Conservation (phyloP, 2,888 invertebrate species). For the Leuctra nigra region DNA sequence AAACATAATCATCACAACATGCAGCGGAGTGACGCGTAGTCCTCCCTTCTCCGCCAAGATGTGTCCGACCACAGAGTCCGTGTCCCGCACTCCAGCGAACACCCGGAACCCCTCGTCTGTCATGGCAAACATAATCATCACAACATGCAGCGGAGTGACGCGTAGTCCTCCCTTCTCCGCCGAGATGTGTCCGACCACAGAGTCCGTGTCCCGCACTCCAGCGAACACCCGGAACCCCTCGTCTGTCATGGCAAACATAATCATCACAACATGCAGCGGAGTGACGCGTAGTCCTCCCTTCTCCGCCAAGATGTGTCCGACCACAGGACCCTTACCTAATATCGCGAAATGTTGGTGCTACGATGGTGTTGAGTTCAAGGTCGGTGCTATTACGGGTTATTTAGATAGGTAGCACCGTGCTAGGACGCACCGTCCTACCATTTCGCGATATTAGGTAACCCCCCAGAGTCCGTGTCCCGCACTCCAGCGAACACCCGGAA, state of each 20-base stretch:
- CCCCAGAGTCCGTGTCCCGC: constrained; percentile 23
- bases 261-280: too few species aligned
- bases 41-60: constrained; percentile 36
- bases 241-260: constrained; percentile 37
- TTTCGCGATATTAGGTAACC: too few species aligned
- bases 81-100: constrained; percentile 57
- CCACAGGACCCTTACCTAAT: constrained; percentile 7
- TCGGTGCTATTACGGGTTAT: too few species aligned
- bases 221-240: constrained; percentile 74
- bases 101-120: constrained; percentile 65
- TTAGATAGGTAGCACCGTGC: too few species aligned
- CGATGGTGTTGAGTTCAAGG: too few species aligned
- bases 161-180: constrained; percentile 36
- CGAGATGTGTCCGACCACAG: constrained; percentile 30
- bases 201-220: constrained; percentile 43
- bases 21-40: constrained; percentile 51
- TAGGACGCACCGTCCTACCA: too few species aligned
- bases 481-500: constrained; percentile 74
- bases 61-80: constrained; percentile 27
- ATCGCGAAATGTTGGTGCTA: too few species aligned
- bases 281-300: constrained; percentile 46
- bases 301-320: constrained; percentile 33
- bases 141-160: too few species aligned
- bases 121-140: background rate
- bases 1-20: background rate